Conservation (phyloP, 2,113 vertebrate species). For the Muscicapa adusta region DNA sequence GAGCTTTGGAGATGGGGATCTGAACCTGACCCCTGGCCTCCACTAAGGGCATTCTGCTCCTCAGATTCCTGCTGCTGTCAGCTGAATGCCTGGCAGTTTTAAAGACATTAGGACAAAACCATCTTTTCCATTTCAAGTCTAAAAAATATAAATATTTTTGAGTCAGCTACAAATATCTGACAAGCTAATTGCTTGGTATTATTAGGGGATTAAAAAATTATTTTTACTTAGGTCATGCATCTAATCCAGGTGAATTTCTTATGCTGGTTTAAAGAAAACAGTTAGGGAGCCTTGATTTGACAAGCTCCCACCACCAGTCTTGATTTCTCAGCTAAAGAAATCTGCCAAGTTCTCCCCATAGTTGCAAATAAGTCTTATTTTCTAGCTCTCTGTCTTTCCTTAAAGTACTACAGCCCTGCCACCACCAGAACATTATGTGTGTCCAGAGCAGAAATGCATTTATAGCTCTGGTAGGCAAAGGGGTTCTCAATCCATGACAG, state of each 20-base stretch:
- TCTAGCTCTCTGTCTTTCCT: not conserved
- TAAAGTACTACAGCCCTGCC: not conserved
- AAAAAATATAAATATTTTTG: not conserved
- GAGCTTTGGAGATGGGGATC: not conserved
- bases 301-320: not conserved
- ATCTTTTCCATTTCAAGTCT: not conserved
- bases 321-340: not conserved
- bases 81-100: not conserved
- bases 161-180: not conserved
- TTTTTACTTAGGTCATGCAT: not conserved
- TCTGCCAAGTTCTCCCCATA: not conserved
- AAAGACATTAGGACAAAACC: not conserved
- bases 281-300: not conserved
- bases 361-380: not conserved
- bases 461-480: not conserved
- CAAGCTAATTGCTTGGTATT: not conserved
- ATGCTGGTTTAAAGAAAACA: not conserved
- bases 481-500: not conserved
- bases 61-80: not conserved
- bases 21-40: not conserved
- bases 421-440: rapidly evolving
- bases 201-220: not conserved
- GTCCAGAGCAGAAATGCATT: not conserved
- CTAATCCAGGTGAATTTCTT: not conserved
- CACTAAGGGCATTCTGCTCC: not conserved